phyloP scores from a whole-genome alignment of 1,140 invertebrate genomes.

The Drosophila tani region DNA sequence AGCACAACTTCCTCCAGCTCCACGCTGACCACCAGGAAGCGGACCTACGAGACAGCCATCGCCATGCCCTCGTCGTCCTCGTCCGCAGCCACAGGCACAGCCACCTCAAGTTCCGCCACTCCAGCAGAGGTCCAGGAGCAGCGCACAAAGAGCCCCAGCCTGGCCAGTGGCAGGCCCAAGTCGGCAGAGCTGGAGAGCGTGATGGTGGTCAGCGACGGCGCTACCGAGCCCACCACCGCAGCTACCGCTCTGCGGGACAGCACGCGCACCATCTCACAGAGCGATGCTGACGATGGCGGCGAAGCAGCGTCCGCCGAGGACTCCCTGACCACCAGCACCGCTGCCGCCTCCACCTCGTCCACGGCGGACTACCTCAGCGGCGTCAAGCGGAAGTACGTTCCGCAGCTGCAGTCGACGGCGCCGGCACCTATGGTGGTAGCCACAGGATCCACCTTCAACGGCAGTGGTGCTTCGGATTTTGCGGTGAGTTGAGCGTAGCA shows the following conservation, averaged over 20 bases:
- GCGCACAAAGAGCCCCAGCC: conserved; percentile 36
- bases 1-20: conserved; percentile 28
- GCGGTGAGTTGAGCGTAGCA: conserved; percentile 57
- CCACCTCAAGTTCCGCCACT: conserved; percentile 8
- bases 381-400: conserved; percentile 66
- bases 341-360: conserved; percentile 17
- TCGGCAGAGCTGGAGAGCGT: conserved; percentile 11
- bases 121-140: conserved; percentile 46
- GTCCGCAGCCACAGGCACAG: conserved; percentile 14
- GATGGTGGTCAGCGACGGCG: conserved; percentile 15
- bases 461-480: conserved; percentile 70
- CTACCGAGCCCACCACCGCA: conserved; percentile 23
- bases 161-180: conserved; percentile 16
- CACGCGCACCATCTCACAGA: conserved; percentile 80
- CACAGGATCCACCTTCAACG: conserved; percentile 29
- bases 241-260: conserved; percentile 72
- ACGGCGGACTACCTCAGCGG: conserved; percentile 62
- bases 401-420: conserved; percentile 17
- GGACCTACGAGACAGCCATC: conserved; percentile 78
- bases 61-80: conserved; percentile 71
- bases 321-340: conserved; percentile 30
- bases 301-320: conserved; percentile 61
- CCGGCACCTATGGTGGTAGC: conserved; percentile 15
- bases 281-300: conserved; percentile 66
- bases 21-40: conserved; percentile 72